Evolutionary conservation across 2,888 invertebrate species (phyloP).

Genomic region (Mycogona germanica): DNA sequence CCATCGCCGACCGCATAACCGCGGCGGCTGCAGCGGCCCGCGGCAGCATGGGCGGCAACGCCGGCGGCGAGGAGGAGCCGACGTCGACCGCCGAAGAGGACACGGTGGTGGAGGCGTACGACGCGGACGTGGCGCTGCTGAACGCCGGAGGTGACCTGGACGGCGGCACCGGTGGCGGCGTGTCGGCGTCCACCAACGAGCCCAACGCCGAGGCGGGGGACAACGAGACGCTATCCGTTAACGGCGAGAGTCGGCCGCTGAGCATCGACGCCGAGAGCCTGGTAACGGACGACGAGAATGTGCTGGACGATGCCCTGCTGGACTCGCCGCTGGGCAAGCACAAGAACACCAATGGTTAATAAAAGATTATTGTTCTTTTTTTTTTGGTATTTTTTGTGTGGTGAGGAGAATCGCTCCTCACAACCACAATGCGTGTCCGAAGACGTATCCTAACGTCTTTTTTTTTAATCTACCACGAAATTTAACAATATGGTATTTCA

Average conservation of each 20-base stretch:
- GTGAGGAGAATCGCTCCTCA: too few relatives aligned
- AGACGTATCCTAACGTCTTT: too few relatives aligned
- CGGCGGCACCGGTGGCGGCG: neutral
- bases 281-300: constrained; percentile 14
- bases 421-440: too few relatives aligned
- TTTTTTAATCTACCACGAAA: too few relatives aligned
- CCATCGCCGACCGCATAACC: constrained; percentile 1
- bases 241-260: constrained; percentile 12
- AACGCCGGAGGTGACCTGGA: neutral
- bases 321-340: neutral
- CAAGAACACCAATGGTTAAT: constrained; percentile 14
- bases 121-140: neutral
- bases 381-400: too few relatives aligned
- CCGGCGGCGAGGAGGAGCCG: constrained; percentile 7
- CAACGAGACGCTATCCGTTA: constrained; percentile 13
- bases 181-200: constrained; percentile 14
- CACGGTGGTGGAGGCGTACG: neutral
- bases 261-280: constrained; percentile 16
- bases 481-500: too few relatives aligned
- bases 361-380: too few relatives aligned
- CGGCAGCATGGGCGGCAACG: too few relatives aligned
- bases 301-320: constrained; percentile 12
- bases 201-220: constrained; percentile 10
- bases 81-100: constrained; percentile 4
- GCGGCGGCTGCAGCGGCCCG: neutral